phyloP scores from a whole-genome alignment of 2,888 invertebrate species.

The Ecliptopera silaceata region DNA sequence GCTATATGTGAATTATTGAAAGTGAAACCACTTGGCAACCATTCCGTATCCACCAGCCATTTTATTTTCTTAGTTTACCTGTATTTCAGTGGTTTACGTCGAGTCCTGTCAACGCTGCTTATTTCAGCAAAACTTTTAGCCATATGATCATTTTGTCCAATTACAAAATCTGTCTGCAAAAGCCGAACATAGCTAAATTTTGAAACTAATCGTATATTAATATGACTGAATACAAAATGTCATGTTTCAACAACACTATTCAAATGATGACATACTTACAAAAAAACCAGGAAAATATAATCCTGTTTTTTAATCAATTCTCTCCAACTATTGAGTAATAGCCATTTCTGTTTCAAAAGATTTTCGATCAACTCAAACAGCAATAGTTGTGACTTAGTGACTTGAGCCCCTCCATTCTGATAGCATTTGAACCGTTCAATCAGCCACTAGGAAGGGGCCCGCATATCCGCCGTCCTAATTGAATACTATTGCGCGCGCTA shows the following conservation, averaged over 20 bases:
- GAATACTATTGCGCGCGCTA: constrained; percentile 77
- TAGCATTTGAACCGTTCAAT: constrained; percentile 51
- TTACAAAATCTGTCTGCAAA: no score
- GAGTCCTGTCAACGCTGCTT: no score
- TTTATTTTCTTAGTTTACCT: constrained; percentile 7
- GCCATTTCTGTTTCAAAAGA: background rate
- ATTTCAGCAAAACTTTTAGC: no score
- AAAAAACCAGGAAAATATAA: no score
- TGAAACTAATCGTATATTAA: no score
- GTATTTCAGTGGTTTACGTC: background rate
- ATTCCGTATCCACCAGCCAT: constrained; percentile 11
- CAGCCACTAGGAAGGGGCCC: constrained; percentile 71
- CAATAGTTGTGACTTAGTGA: background rate
- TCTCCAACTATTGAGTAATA: no score
- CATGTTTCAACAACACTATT: no score
- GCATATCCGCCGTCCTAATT: constrained; percentile 81
- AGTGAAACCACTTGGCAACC: constrained; percentile 24
- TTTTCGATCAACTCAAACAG: background rate
- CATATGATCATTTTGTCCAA: no score
- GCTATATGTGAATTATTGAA: constrained; percentile 20
- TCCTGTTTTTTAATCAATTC: no score
- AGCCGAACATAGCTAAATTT: no score
- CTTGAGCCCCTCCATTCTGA: constrained; percentile 2
- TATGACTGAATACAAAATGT: no score
- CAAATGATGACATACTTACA: no score